Evolutionary conservation across 2,888 invertebrate genomes (phyloP), one percentile per base, ranked within the genome.

Genomic region (Quadroppia sp.): DNA sequence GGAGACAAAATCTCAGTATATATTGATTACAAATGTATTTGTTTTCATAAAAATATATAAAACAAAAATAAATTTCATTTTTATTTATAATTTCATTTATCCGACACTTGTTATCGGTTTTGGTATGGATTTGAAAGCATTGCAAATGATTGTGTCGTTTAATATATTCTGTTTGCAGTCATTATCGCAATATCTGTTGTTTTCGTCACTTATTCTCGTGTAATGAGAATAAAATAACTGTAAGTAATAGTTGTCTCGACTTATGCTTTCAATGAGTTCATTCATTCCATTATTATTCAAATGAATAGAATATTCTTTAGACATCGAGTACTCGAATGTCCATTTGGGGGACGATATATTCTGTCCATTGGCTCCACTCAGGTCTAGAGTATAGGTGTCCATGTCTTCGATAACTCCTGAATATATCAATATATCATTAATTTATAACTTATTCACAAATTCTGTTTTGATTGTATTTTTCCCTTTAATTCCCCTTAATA

Each of bases 21-120:
- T n/a, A n/a, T n/a, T n/a, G n/a, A n/a, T n/a, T n/a, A n/a, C n/a
- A n/a, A n/a, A n/a, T n/a, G n/a, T n/a, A n/a, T n/a, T n/a, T n/a
- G n/a, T n/a, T n/a, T n/a, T n/a, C n/a, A n/a, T n/a, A n/a, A n/a
- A n/a, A n/a, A n/a, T n/a, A n/a, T n/a, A n/a, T n/a, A n/a, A n/a
- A n/a, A n/a, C n/a, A n/a, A n/a, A n/a, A n/a, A n/a, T n/a, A n/a
- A n/a, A n/a, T n/a, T n/a, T n/a, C n/a, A n/a, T n/a, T n/a, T n/a
- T n/a, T n/a, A n/a, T n/a, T n/a, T n/a, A n/a, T n/a, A n/a, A n/a
- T 36, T 36, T 7, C 36, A 36, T 36, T 48, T 48, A 48, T 48
- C 48, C 48, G 48, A 48, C 48, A 48, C 48, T 48, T 48, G 48
- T 48, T n/a, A 48, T 48, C 17, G 48, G 48, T 48, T 48, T 48